Conservation (phyloP, 1,140 invertebrate species). For the Macrocentrus cingulum region DNA sequence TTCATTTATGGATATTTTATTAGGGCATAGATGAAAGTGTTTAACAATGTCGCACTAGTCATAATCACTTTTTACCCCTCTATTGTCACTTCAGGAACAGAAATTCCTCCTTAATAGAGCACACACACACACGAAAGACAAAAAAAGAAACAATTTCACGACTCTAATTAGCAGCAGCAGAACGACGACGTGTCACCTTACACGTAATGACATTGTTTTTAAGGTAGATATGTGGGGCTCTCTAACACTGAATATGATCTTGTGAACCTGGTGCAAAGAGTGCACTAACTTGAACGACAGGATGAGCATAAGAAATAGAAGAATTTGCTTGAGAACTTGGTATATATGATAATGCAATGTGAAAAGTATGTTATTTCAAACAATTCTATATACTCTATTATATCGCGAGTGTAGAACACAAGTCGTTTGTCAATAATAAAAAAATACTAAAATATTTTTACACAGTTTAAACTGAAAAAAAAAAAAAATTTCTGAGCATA, state of each 20-base stretch:
- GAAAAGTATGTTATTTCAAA: too few relatives aligned
- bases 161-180: neutral
- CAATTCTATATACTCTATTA: too few relatives aligned
- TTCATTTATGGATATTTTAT: constrained; percentile 6
- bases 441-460: too few relatives aligned
- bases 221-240: neutral
- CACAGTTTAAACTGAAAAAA: too few relatives aligned
- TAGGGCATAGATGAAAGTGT: neutral
- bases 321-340: too few relatives aligned
- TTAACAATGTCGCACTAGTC: neutral
- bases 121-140: constrained; percentile 3
- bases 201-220: neutral
- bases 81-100: neutral
- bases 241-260: neutral
- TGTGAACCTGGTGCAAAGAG: neutral
- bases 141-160: neutral
- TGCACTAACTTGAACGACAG: neutral
- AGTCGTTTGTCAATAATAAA: too few relatives aligned
- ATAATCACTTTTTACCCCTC: too few relatives aligned
- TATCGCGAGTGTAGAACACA: too few relatives aligned
- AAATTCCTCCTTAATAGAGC: neutral
- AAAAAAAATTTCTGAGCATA: too few relatives aligned
- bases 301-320: too few relatives aligned
- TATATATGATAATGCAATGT: too few relatives aligned
- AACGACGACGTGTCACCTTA: neutral